Base-by-base conservation (phyloP, 2,797 vertebrate genomes). In the Amniataba percoides region DNA sequence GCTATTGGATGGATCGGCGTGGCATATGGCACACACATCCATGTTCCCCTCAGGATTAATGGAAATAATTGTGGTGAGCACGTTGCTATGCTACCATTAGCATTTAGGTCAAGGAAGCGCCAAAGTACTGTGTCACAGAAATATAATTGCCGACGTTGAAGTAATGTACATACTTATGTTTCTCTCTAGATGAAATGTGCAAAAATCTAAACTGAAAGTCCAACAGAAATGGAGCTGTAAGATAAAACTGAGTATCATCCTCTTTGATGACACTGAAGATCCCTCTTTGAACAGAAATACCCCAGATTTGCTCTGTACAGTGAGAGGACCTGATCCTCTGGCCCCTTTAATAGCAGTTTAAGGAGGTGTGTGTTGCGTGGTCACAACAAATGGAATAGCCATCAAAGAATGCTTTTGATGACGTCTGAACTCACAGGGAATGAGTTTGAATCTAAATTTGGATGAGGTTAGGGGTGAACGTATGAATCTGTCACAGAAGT, bases 371-470 rank as follows among this genome's bases (percentile, higher is more conserved):
- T 51, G 39, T 18, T 40, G 42, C 59, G 45, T 48, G 8, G 25
- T 52, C 4, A 4, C 7, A 53, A 23, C 58, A 58, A 78, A 70
- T 27, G 34, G 5, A 34, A 67, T 31, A 65, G 71, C 40, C 36
- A 58, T 61, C 39, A 66, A 56, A 77, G 14, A 58, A 68, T 60
- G 23, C 34, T 31, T 79, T 74, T 66, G 43, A 82, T 56, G 53
- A 48, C 11, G 18, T 56, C 51, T 45, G 3, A 73, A 64, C 34
- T 74, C 34, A 39, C 52, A 63, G 23, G 42, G 40, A 75, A 76
- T 57, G 48, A 34, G 56, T 68, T 59, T n/a, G n/a, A 80, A 65
- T 80, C 39, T 27, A 1, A 1, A 23, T 72, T 71, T 49, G 25
- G 46, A 2, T 55, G 7, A 19, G 45, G 25, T 2, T 52, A 61